Percentiles rank a stretch among this genome's conserved stretches.
Conservation (phyloP, 2,113 vertebrate species). For the Passer montanus region DNA sequence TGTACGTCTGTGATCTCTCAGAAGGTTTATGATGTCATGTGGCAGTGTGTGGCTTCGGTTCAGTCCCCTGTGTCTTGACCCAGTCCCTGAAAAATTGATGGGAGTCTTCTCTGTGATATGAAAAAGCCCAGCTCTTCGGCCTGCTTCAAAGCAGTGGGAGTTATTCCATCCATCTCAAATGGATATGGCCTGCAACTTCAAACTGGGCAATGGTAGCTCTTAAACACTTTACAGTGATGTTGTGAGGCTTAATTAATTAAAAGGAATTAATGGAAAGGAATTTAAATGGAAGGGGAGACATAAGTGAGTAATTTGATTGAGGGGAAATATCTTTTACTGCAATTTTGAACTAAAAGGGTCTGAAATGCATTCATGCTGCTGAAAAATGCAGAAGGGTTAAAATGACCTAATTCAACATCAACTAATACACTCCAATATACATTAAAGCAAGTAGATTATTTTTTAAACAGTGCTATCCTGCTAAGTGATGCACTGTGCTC, state of each 20-base stretch:
- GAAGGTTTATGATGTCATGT: neutral
- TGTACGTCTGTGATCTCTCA: neutral
- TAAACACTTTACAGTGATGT: neutral
- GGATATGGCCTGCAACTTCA: neutral
- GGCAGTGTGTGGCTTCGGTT: neutral
- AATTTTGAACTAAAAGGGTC: neutral
- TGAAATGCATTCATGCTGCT: slow-evolving; percentile 1
- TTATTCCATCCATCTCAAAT: neutral
- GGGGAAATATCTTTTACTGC: neutral
- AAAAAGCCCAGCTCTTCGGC: neutral
- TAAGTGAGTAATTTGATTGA: neutral
- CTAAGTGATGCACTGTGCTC: slow-evolving; percentile 59
- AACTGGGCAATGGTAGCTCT: neutral
- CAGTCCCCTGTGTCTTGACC: neutral
- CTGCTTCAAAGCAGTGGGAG: neutral
- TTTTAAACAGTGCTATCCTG: slow-evolving; percentile 53
- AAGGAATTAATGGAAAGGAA: slow-evolving; percentile 4
- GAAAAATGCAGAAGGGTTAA: slow-evolving; percentile 48
- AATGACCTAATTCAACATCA: slow-evolving; percentile 46
- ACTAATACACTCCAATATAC: slow-evolving; percentile 39
- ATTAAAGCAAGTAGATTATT: slow-evolving; percentile 55
- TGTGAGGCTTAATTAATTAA: slow-evolving; percentile 28
- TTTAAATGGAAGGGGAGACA: neutral
- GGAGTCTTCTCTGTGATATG: neutral
- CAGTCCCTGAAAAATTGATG: neutral